Evolutionary conservation across 35 echinoderm and acorn worm species (phyloP), one percentile per base, ranked within the genome.

Genomic region (Strongylocentrotus purpuratus): DNA sequence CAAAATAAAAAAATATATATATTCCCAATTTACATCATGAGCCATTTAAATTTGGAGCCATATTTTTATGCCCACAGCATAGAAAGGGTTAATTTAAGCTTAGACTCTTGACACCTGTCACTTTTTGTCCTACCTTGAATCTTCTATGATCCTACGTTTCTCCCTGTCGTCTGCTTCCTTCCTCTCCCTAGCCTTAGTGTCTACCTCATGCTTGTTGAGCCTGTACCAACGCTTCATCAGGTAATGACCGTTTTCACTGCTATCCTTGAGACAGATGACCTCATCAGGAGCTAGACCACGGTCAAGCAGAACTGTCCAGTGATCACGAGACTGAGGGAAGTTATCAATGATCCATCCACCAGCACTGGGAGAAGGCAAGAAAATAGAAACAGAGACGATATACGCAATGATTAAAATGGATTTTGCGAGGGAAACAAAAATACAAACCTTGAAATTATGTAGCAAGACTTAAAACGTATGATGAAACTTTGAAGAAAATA

Each of bases 331-430:
- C n/a, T 96, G 95, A 45, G 98, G 98, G 46, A 99, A 99, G 78
- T 99, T 99, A 59, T 99, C 98, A 15, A 99, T 58, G 71, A 99
- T 96, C 98, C 98, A 99, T 33, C 98, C 98, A 95, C 98, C 98
- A 94, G 97, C 98, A 90, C 98, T 99, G 94, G 32, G 9, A 22
- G 28, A 78, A 78, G 65, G 4, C 6, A 28, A 59, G 52, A 59
- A 78, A 78, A 55, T 15, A 55, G 9, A 55, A 78, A 78, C 28
- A 28, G 25, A 78, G 0, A 28, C 7, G 2, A 8, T 78, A 78
- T 28, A 70, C 13, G 4, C 60, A 12, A 28, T 12, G 3, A 71
- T 71, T 71, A 0, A 5, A 2, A 71, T 78, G 28, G 65, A n/a
- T 78, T n/a, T 78, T 78, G 65, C 5, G 28, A 71, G 2, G n/a